Evolutionary conservation across 2,797 vertebrate genomes (phyloP), one percentile per base, ranked within the genome.

Genomic region (Acipenser transmontanus): DNA sequence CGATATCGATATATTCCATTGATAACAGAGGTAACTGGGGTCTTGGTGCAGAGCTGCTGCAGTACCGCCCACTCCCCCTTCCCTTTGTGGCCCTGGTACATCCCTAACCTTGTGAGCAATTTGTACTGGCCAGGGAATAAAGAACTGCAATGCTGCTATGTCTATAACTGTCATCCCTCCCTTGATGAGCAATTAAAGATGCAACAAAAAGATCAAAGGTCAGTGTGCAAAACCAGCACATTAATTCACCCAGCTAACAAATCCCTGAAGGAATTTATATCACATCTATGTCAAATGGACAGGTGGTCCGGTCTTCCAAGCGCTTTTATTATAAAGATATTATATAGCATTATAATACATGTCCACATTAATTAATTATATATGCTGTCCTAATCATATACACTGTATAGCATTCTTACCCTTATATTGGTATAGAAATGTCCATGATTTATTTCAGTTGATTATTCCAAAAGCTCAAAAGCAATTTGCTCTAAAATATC

Each of bases 161-260:
- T 75, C 79, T 76, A 71, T 78, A 77, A 73, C 77, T 78, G 71
- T 79, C 76, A 77, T 64, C 67, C 71, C 59, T 77, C 71, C 71
- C 75, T 73, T 74, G 75, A 77, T 50, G 66, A 68, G 71, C 75
- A 79, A 79, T 81, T 81, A 80, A 83, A 78, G 74, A 80, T 78
- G 69, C 74, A 79, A 78, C 71, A 71, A 71, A 77, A 75, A 79
- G 76, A 77, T 78, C 71, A 78, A 72, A 79, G 73, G 77, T 80
- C 77, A 74, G 71, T 70, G 72, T 69, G 72, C 63, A 69, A 78
- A 72, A 70, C 63, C 50, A 8, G 57, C 73, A 61, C 67, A 78
- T 77, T 75, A 77, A 81, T 81, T 80, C 69, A 74, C 65, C 66
- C 69, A 63, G 71, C 71, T 75, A 79, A 80, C 77, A 80, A 71